Conservation (phyloP, 2,113 vertebrate species). For the Notothenia coriiceps region DNA sequence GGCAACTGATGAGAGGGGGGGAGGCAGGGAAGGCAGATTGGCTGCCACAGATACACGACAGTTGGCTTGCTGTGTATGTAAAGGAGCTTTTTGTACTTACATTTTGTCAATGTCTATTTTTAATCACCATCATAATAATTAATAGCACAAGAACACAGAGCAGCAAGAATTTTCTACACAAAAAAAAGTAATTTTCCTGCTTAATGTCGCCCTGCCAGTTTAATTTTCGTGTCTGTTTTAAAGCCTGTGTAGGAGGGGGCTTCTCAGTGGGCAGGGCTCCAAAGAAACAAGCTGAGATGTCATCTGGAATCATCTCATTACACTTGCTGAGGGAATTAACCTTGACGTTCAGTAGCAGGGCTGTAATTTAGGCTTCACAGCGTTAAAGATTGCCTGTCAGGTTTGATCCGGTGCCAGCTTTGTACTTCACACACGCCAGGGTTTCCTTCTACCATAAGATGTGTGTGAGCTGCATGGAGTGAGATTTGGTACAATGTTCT, state of each 20-base stretch:
- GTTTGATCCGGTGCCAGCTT: conserved; percentile 58
- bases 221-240: conserved; percentile 92
- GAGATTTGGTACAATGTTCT: conserved; percentile 1
- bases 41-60: conserved; percentile 19
- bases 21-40: conserved; percentile 18
- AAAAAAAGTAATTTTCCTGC: conserved; percentile 87
- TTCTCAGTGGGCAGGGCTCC: conserved; percentile 87
- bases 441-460: conserved; percentile 11
- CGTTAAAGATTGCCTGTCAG: conserved; percentile 73
- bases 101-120: neutral
- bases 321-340: conserved; percentile 89
- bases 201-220: conserved; percentile 87
- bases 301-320: conserved; percentile 96
- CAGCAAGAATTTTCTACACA: conserved; percentile 13
- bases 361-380: conserved; percentile 93
- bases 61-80: conserved; percentile 3
- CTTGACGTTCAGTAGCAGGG: conserved; percentile 90
- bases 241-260: conserved; percentile 93
- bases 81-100: neutral
- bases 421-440: conserved; percentile 23
- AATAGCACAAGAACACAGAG: conserved; percentile 1
- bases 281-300: conserved; percentile 93
- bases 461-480: neutral
- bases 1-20: conserved; percentile 21
- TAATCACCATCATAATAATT: neutral